Percentiles rank a stretch among this genome's conserved stretches.
Evolutionary conservation across 2,888 invertebrate species (phyloP).

Genomic region (Quadroppia sp.): DNA sequence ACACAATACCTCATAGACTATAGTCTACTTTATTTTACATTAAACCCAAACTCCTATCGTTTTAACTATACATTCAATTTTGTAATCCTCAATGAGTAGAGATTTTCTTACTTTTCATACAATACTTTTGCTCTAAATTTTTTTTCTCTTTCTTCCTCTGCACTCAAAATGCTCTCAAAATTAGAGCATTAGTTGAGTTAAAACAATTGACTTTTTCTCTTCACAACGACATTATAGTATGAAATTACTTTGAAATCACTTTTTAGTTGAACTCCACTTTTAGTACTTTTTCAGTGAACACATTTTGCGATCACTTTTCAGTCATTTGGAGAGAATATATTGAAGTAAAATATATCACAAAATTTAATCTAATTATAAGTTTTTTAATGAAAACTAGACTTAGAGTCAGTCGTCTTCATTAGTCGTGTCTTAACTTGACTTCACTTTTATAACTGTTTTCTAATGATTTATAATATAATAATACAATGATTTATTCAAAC

Average conservation of each 20-base stretch:
- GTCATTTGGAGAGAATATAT: neutral
- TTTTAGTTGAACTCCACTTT: neutral
- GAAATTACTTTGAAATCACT: slow-evolving; percentile 14
- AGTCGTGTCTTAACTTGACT: no score
- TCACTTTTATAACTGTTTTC: no score
- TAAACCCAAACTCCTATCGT: neutral
- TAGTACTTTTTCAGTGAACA: no score
- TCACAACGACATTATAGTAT: slow-evolving; percentile 1
- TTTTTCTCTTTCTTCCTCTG: neutral
- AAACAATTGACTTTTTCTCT: slow-evolving; percentile 13
- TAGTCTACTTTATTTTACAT: neutral
- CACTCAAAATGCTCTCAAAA: neutral
- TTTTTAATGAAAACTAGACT: slow-evolving; percentile 21
- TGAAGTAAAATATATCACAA: neutral
- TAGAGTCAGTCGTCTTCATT: no score
- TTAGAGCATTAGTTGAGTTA: slow-evolving; percentile 17
- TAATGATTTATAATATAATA: neutral
- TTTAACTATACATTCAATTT: neutral
- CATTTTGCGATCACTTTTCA: slow-evolving; percentile 2
- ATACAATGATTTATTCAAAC: slow-evolving; percentile 2
- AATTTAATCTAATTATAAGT: slow-evolving; percentile 10
- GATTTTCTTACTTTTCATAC: slow-evolving; percentile 8
- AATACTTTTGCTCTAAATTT: no score
- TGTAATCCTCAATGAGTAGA: neutral
- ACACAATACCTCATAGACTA: no score